Base-by-base conservation (phyloP, 2,113 vertebrate genomes). In the Perognathus longimembris region DNA sequence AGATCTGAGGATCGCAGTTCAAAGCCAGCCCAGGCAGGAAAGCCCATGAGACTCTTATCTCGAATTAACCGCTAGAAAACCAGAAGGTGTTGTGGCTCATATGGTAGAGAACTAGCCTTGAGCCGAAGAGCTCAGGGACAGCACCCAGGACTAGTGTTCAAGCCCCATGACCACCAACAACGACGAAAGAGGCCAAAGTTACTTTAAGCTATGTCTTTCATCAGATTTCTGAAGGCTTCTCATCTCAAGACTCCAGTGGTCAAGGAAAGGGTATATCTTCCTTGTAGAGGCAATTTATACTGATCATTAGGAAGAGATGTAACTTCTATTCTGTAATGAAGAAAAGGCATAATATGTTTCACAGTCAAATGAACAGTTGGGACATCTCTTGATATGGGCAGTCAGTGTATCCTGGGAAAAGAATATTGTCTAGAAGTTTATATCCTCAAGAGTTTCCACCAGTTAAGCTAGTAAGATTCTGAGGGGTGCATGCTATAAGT, bases 341-440 rank as follows among this genome's bases (percentile, higher is more conserved):
- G 71, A 86, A 93, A 83, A 54, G 36, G 8, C 89, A 76, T 70
- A 81, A 26, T 63, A 4, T 76, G 18, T 92, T 81, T 93, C 61
- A 84, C 8, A 69, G 7, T 77, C 15, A 73, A 0, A 1, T 50
- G 64, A 77, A 70, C 9, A 50, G 38, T 7, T 42, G 18, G 7
- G 67, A 15, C 12, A 64, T n/a, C 36, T 61, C 70, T 88, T 78
- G 50, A 90, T 64, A 64, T 26, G 8, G 42, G 12, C 24, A 78
- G 14, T 42, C 85, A 61, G 61, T 30, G 45, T 5, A 81, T n/a
- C 50, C 74, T 81, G 38, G 71, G 74, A 92, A 87, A 14, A 76
- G 1, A 15, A 59, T 40, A 34, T 18, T 64, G 32, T 69, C 69
- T 69, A 28, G 34, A 78, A 28, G 34, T 9, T 70, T 88, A 76